These are phyloP conservation scores for Phoenicopterus ruber DNA, from an alignment of 2,113 vertebrate species.

Conservation along the genomic window DNA sequence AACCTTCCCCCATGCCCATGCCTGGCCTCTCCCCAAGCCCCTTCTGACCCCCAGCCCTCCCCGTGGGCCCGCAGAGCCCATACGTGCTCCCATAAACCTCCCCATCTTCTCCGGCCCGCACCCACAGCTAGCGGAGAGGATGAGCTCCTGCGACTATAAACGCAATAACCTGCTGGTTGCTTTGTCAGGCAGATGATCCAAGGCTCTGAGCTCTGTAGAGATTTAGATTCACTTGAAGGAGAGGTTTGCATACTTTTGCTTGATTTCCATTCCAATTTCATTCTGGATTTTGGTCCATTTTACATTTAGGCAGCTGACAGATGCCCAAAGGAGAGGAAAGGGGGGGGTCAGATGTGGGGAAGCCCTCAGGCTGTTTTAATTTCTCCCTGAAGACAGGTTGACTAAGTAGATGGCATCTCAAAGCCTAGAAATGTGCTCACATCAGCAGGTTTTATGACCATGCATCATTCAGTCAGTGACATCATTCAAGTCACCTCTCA, in stretches of 20 bases:
- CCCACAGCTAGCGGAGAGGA: not conserved
- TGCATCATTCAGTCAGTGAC: not conserved
- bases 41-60: not conserved
- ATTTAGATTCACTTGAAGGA: not conserved
- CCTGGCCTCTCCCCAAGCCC: not conserved
- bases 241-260: not conserved
- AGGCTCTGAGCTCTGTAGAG: not conserved
- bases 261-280: not conserved
- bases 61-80: not conserved
- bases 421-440: not conserved
- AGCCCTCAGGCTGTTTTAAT: not conserved
- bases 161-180: not conserved
- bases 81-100: not conserved
- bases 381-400: not conserved
- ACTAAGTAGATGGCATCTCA: not conserved
- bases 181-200: not conserved
- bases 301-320: not conserved
- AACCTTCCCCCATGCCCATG: not conserved
- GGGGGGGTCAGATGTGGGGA: not conserved
- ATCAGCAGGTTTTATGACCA: not conserved
- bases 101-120: not conserved
- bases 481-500: not conserved
- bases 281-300: not conserved
- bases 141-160: not conserved
- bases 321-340: not conserved